A percentile compares a stretch with the other conserved stretches of the same genome.
These are phyloP conservation scores for Lagocephalus sceleratus DNA, from an alignment of 2,797 vertebrate species.

Conservation along the genomic window DNA sequence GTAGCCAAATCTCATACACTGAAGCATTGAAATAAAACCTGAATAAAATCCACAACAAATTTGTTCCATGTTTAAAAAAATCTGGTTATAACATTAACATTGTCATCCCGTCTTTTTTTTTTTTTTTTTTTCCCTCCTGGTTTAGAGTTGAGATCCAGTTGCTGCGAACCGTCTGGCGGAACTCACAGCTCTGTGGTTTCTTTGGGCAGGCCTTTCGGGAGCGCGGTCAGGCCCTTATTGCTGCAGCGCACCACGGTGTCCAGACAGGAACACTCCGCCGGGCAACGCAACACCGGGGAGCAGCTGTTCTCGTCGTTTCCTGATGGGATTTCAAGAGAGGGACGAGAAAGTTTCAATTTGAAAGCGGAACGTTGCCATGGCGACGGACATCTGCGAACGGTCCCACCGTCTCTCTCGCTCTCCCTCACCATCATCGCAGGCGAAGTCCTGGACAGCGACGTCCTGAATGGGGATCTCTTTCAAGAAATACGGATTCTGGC, in stretches of 20 bases:
- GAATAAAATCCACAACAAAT: no score
- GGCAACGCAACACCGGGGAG: constrained; percentile 89
- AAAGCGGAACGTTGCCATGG: not conserved
- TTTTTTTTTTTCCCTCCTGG: not conserved
- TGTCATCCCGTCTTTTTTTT: not conserved
- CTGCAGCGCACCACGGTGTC: constrained; percentile 98
- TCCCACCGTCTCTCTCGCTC: constrained; percentile 63
- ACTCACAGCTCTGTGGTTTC: constrained; percentile 98
- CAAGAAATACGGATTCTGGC: constrained; percentile 94
- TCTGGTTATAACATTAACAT: no score
- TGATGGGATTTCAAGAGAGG: constrained; percentile 33
- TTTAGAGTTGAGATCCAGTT: no score
- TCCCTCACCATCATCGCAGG: constrained; percentile 90
- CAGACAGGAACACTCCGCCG: constrained; percentile 91
- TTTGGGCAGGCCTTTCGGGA: constrained; percentile 93
- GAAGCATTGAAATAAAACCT: no score
- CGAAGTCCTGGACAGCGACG: constrained; percentile 96
- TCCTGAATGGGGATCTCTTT: constrained; percentile 99
- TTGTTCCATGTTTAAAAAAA: no score
- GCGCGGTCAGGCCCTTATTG: constrained; percentile 89
- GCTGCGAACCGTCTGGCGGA: constrained; percentile 2
- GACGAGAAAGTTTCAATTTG: not conserved
- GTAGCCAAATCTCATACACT: no score
- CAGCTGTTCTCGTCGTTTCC: constrained; percentile 96
- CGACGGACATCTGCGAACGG: not conserved